A percentile compares a stretch with the other conserved stretches of the same genome.
phyloP scores from a whole-genome alignment of 2,888 invertebrate genomes.

The Melinaea marsaeus region DNA sequence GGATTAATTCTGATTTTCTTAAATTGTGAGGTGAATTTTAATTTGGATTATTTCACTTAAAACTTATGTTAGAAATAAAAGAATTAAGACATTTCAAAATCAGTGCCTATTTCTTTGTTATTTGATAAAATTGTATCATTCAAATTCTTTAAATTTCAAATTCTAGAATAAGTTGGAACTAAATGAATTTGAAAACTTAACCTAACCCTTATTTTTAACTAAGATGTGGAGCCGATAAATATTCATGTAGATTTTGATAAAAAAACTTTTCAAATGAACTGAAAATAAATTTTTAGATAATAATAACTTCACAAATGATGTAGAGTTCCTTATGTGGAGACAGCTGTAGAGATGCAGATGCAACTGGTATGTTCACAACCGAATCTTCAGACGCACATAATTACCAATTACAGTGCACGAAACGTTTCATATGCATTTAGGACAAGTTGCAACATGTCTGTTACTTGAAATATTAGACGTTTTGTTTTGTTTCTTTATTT shows the following conservation, averaged over 20 bases:
- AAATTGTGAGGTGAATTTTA: constrained; percentile 9
- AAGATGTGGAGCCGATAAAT: too few relatives aligned
- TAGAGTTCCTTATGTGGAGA: constrained; percentile 19
- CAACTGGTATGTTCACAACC: constrained; percentile 24
- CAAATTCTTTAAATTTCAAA: constrained; percentile 6
- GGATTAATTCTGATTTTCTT: neutral
- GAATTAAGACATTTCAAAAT: constrained; percentile 13
- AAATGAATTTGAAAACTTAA: neutral
- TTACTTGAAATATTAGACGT: too few relatives aligned
- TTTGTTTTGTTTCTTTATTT: too few relatives aligned
- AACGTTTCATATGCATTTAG: constrained; percentile 23
- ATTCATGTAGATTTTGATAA: neutral
- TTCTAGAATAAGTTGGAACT: neutral
- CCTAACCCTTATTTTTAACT: neutral
- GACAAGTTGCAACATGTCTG: constrained; percentile 1
- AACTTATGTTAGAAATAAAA: constrained; percentile 15
- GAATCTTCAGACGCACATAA: constrained; percentile 27
- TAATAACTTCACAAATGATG: too few relatives aligned
- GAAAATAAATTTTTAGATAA: too few relatives aligned
- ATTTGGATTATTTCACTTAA: constrained; percentile 6
- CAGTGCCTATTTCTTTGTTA: constrained; percentile 9
- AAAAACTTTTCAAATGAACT: constrained; percentile 8
- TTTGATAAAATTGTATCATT: constrained; percentile 10
- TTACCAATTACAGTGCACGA: constrained; percentile 29
- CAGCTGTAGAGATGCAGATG: constrained; percentile 30